These are phyloP conservation scores for Phortica okadai DNA, from an alignment of 2,888 invertebrate species.

Conservation along the genomic window DNA sequence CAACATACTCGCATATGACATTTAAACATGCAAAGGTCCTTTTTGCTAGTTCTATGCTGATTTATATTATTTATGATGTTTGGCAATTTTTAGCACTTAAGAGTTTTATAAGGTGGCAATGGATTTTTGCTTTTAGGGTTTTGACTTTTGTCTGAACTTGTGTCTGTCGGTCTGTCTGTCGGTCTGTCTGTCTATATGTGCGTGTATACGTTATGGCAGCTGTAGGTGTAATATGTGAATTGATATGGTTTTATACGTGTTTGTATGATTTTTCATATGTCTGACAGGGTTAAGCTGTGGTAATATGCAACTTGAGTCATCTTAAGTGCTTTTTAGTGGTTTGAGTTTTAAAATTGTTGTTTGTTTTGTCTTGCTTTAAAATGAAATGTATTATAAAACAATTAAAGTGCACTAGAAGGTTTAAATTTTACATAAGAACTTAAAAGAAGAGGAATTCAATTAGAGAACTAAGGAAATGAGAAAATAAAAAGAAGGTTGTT, in stretches of 20 bases:
- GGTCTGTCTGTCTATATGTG: too few relatives aligned
- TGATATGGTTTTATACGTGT: background rate
- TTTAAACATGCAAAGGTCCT: conserved; percentile 26
- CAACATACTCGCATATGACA: background rate
- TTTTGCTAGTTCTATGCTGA: conserved; percentile 42
- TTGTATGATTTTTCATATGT: background rate
- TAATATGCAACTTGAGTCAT: background rate
- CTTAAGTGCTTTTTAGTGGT: too few relatives aligned
- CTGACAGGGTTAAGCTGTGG: background rate
- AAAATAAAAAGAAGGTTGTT: too few relatives aligned
- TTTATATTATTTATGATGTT: conserved; percentile 71
- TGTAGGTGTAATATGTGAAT: too few relatives aligned
- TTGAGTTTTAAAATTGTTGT: background rate
- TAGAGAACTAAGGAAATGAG: too few relatives aligned
- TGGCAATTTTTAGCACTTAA: conserved; percentile 66
- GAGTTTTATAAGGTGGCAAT: conserved; percentile 30
- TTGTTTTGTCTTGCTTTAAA: background rate
- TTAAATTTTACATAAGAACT: too few relatives aligned
- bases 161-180: background rate
- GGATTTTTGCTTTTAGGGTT: conserved; percentile 12
- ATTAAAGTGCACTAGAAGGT: too few relatives aligned
- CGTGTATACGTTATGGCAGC: too few relatives aligned
- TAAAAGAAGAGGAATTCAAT: too few relatives aligned
- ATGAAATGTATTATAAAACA: too few relatives aligned
- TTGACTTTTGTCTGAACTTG: background rate